Conservation (phyloP, 2,888 invertebrate species). For the Harpalus rufipes region DNA sequence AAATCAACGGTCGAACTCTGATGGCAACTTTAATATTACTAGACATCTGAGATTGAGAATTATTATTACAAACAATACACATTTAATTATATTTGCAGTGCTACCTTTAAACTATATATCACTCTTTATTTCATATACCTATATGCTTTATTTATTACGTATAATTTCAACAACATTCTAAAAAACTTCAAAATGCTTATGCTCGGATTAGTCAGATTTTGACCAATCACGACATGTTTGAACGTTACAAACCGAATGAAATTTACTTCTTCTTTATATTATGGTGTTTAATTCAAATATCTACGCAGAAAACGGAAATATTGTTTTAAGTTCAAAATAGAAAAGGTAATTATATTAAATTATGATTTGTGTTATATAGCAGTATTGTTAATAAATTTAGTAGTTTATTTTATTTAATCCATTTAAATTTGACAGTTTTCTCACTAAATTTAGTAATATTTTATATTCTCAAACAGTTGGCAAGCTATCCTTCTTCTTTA, state of each 20-base stretch:
- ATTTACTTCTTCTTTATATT: constrained; percentile 3
- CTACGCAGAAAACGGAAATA: too few relatives aligned
- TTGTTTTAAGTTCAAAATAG: too few relatives aligned
- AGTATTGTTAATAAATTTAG: background rate
- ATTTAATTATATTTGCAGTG: background rate
- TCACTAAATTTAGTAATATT: constrained; percentile 1
- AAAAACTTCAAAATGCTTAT: background rate
- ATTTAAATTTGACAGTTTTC: background rate
- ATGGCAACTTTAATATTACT: constrained; percentile 86
- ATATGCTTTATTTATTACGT: background rate
- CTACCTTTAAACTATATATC: constrained; percentile 7
- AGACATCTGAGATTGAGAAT: constrained; percentile 67
- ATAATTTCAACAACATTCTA: constrained; percentile 9
- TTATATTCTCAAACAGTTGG: constrained; percentile 15
- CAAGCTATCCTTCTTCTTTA: constrained; percentile 32
- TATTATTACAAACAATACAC: background rate
- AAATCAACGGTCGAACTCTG: constrained; percentile 84
- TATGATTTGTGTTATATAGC: background rate
- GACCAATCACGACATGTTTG: constrained; percentile 13
- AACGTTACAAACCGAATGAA: background rate
- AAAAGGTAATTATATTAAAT: too few relatives aligned
- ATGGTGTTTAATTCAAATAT: background rate
- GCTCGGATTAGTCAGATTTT: background rate
- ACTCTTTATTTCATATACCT: too few relatives aligned
- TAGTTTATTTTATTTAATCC: background rate